Conservation (phyloP, 2,113 vertebrate species). For the Motacilla tschutschensis region DNA sequence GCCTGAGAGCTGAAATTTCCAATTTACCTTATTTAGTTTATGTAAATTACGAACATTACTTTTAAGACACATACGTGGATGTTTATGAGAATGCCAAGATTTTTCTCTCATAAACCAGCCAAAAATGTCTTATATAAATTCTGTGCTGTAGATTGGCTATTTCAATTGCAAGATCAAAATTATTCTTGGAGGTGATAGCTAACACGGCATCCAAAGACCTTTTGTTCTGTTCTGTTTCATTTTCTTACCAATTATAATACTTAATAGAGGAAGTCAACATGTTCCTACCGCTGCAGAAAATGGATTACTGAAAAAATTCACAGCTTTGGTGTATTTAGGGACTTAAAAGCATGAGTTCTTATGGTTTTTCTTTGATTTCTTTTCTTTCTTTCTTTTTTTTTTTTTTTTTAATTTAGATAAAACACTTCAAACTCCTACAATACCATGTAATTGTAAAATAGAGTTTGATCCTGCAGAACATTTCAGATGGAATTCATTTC, state of each 20-base stretch:
- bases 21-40: constrained; percentile 39
- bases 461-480: neutral
- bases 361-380: neutral
- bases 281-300: constrained; percentile 15
- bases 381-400: neutral
- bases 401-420: neutral
- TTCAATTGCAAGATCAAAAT: constrained; percentile 44
- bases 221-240: constrained; percentile 7
- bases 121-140: constrained; percentile 25
- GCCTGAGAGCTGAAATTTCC: constrained; percentile 1
- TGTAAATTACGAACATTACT: constrained; percentile 42
- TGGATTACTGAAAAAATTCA: constrained; percentile 28
- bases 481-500: constrained; percentile 20
- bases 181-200: constrained; percentile 47
- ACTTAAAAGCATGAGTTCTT: neutral
- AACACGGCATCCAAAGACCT: constrained; percentile 17
- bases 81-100: neutral
- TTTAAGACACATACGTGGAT: constrained; percentile 40
- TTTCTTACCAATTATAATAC: constrained; percentile 33
- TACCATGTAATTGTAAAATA: constrained; percentile 19
- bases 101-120: constrained; percentile 32
- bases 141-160: constrained; percentile 16
- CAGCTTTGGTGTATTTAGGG: neutral
- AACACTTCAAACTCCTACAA: constrained; percentile 9
- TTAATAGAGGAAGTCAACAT: constrained; percentile 42